Evolutionary conservation across 2,113 vertebrate genomes (phyloP).

Genomic region (Perca flavescens): DNA sequence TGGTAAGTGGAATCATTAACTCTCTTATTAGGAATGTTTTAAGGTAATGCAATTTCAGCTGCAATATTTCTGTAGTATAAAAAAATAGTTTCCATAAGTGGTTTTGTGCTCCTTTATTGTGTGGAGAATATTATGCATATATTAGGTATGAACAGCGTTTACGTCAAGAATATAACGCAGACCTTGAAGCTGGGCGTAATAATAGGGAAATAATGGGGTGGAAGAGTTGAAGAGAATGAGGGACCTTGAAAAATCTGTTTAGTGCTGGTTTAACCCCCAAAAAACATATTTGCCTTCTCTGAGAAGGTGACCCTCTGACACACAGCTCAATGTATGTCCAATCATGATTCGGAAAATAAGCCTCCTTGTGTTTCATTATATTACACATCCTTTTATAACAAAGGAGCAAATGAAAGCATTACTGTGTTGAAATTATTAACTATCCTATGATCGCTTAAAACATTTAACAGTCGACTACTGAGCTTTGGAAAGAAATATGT

Average conservation of each 20-base stretch:
- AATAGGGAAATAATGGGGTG: conserved; percentile 45
- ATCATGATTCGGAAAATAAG: conserved; percentile 33
- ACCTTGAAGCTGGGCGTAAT: conserved; percentile 73
- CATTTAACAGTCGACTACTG: conserved; percentile 48
- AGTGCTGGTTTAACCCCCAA: conserved; percentile 30
- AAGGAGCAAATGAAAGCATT: conserved; percentile 27
- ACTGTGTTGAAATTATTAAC: conserved; percentile 33
- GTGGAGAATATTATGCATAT: conserved; percentile 34
- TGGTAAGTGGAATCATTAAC: no score
- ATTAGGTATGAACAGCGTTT: conserved; percentile 75
- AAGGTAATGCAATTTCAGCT: no score
- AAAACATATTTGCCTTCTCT: conserved; percentile 40
- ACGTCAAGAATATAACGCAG: conserved; percentile 81
- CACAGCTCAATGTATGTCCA: background rate
- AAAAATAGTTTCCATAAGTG: conserved; percentile 80
- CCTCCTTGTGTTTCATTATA: conserved; percentile 10
- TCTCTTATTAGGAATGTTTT: no score
- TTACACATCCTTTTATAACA: conserved; percentile 23
- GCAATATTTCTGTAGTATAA: conserved; percentile 78
- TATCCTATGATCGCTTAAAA: conserved; percentile 36
- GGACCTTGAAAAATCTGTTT: conserved; percentile 67
- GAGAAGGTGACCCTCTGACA: conserved; percentile 56
- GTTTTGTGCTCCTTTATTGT: conserved; percentile 77
- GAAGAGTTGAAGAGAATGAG: conserved; percentile 19
- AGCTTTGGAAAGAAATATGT: conserved; percentile 33